Base-by-base conservation (phyloP, 2,888 invertebrate genomes). In the Melinaea marsaeus region DNA sequence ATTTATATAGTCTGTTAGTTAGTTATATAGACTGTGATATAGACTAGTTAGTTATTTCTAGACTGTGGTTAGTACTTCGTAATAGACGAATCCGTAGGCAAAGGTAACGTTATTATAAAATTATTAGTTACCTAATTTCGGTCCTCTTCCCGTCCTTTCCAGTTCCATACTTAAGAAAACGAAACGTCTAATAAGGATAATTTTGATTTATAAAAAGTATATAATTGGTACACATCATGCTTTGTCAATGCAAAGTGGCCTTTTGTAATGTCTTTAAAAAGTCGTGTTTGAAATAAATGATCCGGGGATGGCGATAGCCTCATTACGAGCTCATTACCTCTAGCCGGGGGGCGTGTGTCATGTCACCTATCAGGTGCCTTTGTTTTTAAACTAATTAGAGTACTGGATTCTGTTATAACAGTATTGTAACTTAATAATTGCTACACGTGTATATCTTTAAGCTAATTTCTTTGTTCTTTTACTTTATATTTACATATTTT, bases 341-440 rank as follows among this genome's bases (percentile, higher is more conserved):
- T 67, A 68, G 75, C 86, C 82, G 66, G 75, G 82, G 86, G 79
- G 61, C 70, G 70, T 66, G 68, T 74, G 80, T 81, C 83, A 79
- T 65, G 67, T 69, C 65, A 72, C 75, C 71, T 69, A 71, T 71
- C 70, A 69, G 71, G 74, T 77, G 79, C 79, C 75, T 83, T 84
- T 83, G 82, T 86, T 87, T 81, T 81, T 75, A 73, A 85, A 85
- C 82, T 85, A 85, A 88, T 86, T 84, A 83, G 79, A 83, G 78
- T 77, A 69, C 69, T 68, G 67, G 69, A 69, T 73, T 77, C 76
- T 71, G 67, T 66, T 71, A 71, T 70, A 67, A 71, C 74, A 68
- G 67, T 67, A 71, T 71, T 66, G 68, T 79, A 69, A 70, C 70
- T 69, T 71, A 74, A 75, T 81, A 83, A 83, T 83, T 82, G 78